Evolutionary conservation across 2,888 invertebrate genomes (phyloP), one percentile per base, ranked within the genome.

Genomic region (Erebia epiphron): DNA sequence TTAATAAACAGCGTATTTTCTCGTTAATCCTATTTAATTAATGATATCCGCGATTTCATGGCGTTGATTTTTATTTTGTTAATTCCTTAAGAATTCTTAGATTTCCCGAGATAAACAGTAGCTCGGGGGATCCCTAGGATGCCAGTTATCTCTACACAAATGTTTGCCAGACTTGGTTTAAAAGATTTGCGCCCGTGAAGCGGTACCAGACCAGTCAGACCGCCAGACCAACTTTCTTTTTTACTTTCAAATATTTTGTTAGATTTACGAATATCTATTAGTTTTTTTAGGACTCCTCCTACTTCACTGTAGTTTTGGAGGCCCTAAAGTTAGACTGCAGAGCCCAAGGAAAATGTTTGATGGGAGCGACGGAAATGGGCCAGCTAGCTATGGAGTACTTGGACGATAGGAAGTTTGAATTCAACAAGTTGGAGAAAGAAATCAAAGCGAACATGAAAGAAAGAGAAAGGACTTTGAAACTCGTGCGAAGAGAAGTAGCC

Each of bases 331-430:
- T 92, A 41, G 95, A 96, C 80, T 94, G 94, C 72, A 85, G 92
- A 56, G 91, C 91, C 11, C 96, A 96, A 84, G 94, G 95, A 58
- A 94, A 94, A 78, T 94, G 95, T 73, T 90, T 96, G 77, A 92
- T 95, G 83, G 94, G 94, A 26, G 95, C 95, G 0, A 95, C 95
- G 0, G 93, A 95, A 78, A 94, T 96, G 89, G 96, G 96, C 0
- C 96, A 96, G 79, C 84, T 95, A 1, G 95, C 95, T 0, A 94
- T 94, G 77, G 96, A 96, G 80, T 95, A 96, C 80, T 86, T 95
- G 41, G 95, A 95, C 67, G 95, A 96, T 75, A 88, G 95, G 67
- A 94, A 94, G 73, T 93, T 91, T 64, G 95, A 95, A 77, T 96
- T 95, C 79, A 93, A 92, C 77, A 91, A 90, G 65, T 80, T 96